A percentile compares a stretch with the other conserved stretches of the same genome.
Evolutionary conservation across 2,888 invertebrate genomes (phyloP).

Genomic region (Nomada flava): DNA sequence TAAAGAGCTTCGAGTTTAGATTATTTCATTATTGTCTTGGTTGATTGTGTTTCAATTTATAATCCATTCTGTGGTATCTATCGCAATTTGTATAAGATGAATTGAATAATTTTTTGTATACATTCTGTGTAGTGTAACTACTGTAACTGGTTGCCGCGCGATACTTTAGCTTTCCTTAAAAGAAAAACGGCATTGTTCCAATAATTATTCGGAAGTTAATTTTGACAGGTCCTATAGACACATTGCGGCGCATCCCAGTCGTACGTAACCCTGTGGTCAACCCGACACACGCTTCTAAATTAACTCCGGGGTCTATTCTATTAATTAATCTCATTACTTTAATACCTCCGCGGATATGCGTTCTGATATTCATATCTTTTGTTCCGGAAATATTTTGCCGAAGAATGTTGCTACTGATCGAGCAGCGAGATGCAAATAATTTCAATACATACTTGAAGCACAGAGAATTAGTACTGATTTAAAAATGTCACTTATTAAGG

Average conservation of each 20-base stretch:
- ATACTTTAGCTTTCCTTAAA: slow-evolving; percentile 7
- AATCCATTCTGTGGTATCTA: not conserved
- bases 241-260: slow-evolving; percentile 57
- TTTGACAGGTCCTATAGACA: slow-evolving; percentile 65
- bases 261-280: slow-evolving; percentile 74
- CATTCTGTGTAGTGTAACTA: not conserved
- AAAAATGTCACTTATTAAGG: too few species aligned
- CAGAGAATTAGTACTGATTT: too few species aligned
- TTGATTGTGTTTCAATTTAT: not conserved
- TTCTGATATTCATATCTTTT: slow-evolving; percentile 54
- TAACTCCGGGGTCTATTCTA: slow-evolving; percentile 76
- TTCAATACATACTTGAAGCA: not conserved
- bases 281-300: slow-evolving; percentile 75
- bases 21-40: too few species aligned
- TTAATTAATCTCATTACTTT: slow-evolving; percentile 80
- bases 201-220: slow-evolving; percentile 66
- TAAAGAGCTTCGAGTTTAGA: too few species aligned
- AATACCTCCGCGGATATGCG: slow-evolving; percentile 55
- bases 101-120: not conserved
- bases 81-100: not conserved
- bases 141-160: not conserved
- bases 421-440: not conserved
- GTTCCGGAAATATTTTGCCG: slow-evolving; percentile 11
- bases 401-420: slow-evolving; percentile 13
- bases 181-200: slow-evolving; percentile 33